phyloP scores from a whole-genome alignment of 2,888 invertebrate species.

The Scotopteryx bipunctaria region DNA sequence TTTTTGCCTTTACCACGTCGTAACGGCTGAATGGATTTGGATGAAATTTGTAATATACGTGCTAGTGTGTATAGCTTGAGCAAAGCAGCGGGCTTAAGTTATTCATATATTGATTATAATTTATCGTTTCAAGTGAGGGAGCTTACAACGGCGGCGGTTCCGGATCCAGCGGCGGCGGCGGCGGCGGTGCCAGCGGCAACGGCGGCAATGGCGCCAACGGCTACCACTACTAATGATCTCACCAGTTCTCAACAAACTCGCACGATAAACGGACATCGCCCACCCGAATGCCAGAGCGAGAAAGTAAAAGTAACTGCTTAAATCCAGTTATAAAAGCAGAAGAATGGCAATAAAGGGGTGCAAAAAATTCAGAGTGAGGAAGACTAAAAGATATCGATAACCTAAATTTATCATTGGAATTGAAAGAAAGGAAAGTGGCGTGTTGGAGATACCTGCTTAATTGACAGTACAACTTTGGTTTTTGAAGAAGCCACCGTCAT shows the following conservation, averaged over 20 bases:
- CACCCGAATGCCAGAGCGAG: conserved; percentile 30
- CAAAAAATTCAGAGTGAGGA: no score
- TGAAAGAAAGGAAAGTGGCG: neutral
- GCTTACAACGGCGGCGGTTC: conserved; percentile 56
- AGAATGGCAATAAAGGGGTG: neutral
- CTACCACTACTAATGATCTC: conserved; percentile 73
- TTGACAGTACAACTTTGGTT: no score
- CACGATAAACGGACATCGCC: conserved; percentile 35
- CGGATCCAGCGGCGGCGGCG: conserved; percentile 44
- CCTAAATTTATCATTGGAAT: no score
- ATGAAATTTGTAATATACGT: no score
- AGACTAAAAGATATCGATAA: no score
- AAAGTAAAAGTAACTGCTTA: neutral
- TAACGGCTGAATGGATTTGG: no score
- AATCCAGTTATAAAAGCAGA: neutral
- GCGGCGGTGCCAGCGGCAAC: conserved; percentile 43
- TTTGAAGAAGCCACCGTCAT: neutral
- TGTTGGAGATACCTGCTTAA: no score
- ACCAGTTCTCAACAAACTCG: conserved; percentile 40
- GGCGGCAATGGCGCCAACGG: conserved; percentile 51
- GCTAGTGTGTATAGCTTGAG: no score
- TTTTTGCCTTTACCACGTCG: no score
- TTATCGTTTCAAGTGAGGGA: conserved; percentile 57
- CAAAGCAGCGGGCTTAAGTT: no score
- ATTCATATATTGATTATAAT: no score